Evolutionary conservation across 2,888 invertebrate species (phyloP).

Genomic region (Omphaloscelis lunosa): DNA sequence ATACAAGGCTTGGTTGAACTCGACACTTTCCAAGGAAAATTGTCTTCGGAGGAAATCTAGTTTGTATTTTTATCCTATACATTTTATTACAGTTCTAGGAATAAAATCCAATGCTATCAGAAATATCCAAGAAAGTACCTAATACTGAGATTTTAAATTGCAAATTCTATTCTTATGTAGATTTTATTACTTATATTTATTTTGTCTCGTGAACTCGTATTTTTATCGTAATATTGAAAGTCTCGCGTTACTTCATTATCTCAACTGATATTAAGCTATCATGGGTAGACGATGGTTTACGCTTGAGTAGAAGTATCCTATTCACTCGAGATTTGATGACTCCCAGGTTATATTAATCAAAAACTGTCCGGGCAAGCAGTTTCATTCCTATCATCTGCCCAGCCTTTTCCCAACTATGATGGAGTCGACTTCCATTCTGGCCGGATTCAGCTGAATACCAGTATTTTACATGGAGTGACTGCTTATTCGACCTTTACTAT

Average conservation of each 20-base stretch:
- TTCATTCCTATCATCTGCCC: too few species aligned
- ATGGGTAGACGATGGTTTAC: not conserved
- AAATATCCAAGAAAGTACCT: not conserved
- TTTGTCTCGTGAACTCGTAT: not conserved
- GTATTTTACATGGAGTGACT: too few species aligned
- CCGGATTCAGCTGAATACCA: not conserved
- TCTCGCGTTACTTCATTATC: not conserved
- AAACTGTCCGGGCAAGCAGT: not conserved
- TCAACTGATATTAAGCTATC: not conserved
- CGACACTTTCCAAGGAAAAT: slow-evolving; percentile 32
- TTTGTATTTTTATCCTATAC: slow-evolving; percentile 24
- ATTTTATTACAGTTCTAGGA: slow-evolving; percentile 26
- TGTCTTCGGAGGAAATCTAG: slow-evolving; percentile 17
- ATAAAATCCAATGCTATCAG: slow-evolving; percentile 12
- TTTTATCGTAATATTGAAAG: not conserved
- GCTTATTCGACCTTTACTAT: not conserved
- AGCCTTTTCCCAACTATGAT: not conserved
- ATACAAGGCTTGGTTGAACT: slow-evolving; percentile 4
- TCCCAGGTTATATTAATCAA: too few species aligned
- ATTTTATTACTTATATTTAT: not conserved
- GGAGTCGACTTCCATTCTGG: not conserved
- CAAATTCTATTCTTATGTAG: slow-evolving; percentile 21
- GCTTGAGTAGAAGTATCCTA: not conserved
- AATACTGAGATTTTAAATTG: slow-evolving; percentile 32
- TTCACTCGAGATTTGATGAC: not conserved